Evolutionary conservation across 2,113 vertebrate genomes (phyloP), one percentile per base, ranked within the genome.

Genomic region (Dolichallabes microphthalmus): DNA sequence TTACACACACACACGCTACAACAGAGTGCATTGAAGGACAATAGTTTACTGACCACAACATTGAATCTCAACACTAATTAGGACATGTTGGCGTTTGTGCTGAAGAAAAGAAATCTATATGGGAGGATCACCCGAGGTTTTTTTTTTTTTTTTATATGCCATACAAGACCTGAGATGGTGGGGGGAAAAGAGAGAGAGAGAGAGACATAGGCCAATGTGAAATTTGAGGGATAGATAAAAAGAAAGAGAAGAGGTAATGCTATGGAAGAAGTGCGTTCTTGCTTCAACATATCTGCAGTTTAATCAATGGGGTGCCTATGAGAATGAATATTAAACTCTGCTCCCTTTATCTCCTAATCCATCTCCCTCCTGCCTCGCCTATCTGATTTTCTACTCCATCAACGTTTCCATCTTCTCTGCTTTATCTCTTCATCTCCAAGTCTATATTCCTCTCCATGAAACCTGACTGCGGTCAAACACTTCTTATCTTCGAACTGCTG

Each of bases 211-310:
- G 2, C 20, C 27, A 55, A 20, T 22, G 32, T n/a, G 63, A 58
- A 32, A 15, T 25, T 11, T 4, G 60, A 84, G 60, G 39, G 19
- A n/a, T 39, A 27, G 58, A 79, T n/a, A 53, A 55, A 75, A 64
- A 19, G 82, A 64, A 53, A 82, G 32, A 13, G 64, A 25, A 80
- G 66, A 57, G 58, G 27, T 32, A 35, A 75, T 55, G 25, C 66
- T 82, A 22, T 52, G 53, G 77, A 85, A 58, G 35, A 57, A 61
- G 53, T 71, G 60, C 1, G 78, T 52, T 89, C 82, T 89, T 91
- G 86, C 87, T 82, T 85, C 63, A 64, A 35, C 87, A 86, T 82
- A 90, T 78, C 85, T 87, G 86, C 80, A 82, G 55, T 87, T 89
- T 85, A 86, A 88, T 89, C 80, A 55, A 89, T 83, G 86, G n/a